Percentiles rank a stretch among this genome's conserved stretches.
Conservation (phyloP, 2,888 invertebrate species). For the Lypha dubia region DNA sequence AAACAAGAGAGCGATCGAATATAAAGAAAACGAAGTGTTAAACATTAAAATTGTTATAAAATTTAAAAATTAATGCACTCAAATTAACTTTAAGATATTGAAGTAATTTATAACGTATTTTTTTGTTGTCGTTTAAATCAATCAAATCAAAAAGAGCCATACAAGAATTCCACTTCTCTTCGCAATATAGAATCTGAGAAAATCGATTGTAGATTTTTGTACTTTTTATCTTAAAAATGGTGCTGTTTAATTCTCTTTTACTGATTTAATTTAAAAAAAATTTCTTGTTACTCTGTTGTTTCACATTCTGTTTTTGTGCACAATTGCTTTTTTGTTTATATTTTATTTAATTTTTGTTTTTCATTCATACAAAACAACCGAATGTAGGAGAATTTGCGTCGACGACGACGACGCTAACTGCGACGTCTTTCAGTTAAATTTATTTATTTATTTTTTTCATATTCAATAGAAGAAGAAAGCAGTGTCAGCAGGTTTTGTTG, state of each 20-base stretch:
- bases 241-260: slow-evolving; percentile 18
- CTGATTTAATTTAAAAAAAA: slow-evolving; percentile 32
- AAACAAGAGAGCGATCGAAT: background rate
- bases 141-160: background rate
- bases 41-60: background rate
- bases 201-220: slow-evolving; percentile 1
- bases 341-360: slow-evolving; percentile 42
- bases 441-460: slow-evolving; percentile 37
- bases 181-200: too few relatives aligned
- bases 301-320: slow-evolving; percentile 36
- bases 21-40: background rate
- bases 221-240: slow-evolving; percentile 2
- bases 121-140: background rate
- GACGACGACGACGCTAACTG: background rate
- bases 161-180: background rate
- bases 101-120: background rate
- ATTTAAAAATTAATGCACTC: too few relatives aligned
- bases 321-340: slow-evolving; percentile 29
- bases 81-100: background rate
- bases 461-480: slow-evolving; percentile 60
- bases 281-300: slow-evolving; percentile 30
- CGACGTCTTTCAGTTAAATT: slow-evolving; percentile 44
- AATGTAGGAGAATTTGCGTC: slow-evolving; percentile 7
- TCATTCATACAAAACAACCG: slow-evolving; percentile 31
- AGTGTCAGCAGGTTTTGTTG: slow-evolving; percentile 76